Conservation (phyloP, 2,888 invertebrate genomes). For the Gymnosoma rotundatum region DNA sequence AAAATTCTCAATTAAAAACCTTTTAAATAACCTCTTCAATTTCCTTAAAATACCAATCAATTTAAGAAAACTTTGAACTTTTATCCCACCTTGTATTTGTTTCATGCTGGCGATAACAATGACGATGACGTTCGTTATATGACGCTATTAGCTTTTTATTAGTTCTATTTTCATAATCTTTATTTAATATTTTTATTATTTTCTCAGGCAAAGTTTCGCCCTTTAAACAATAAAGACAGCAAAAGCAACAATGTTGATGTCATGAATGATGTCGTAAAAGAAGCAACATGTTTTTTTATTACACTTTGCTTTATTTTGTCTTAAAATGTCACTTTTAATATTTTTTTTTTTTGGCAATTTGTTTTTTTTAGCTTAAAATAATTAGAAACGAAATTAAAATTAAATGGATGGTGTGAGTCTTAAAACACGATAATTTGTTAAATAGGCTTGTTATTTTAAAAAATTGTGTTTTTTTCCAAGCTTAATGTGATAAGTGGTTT, state of each 20-base stretch:
- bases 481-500: neutral
- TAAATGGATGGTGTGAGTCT: neutral
- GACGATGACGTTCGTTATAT: slow-evolving; percentile 26
- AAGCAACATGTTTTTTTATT: slow-evolving; percentile 49
- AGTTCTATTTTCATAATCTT: slow-evolving; percentile 17
- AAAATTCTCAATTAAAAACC: too few species aligned
- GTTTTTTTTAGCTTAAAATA: slow-evolving; percentile 18
- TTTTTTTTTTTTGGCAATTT: neutral
- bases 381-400: slow-evolving; percentile 19
- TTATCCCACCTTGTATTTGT: neutral
- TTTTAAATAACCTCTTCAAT: too few species aligned
- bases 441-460: slow-evolving; percentile 34
- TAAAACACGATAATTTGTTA: slow-evolving; percentile 9
- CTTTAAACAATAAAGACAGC: slow-evolving; percentile 10
- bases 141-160: slow-evolving; percentile 59
- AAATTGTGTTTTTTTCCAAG: slow-evolving; percentile 11
- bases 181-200: slow-evolving; percentile 41
- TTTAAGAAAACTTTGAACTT: too few species aligned
- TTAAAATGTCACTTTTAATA: slow-evolving; percentile 37
- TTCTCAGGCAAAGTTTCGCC: slow-evolving; percentile 32
- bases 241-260: slow-evolving; percentile 24
- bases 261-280: slow-evolving; percentile 1
- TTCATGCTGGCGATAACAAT: neutral
- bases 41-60: too few species aligned
- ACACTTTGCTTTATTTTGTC: slow-evolving; percentile 18